Conservation (phyloP, 1,140 invertebrate species). For the Drosophila kepulauana region DNA sequence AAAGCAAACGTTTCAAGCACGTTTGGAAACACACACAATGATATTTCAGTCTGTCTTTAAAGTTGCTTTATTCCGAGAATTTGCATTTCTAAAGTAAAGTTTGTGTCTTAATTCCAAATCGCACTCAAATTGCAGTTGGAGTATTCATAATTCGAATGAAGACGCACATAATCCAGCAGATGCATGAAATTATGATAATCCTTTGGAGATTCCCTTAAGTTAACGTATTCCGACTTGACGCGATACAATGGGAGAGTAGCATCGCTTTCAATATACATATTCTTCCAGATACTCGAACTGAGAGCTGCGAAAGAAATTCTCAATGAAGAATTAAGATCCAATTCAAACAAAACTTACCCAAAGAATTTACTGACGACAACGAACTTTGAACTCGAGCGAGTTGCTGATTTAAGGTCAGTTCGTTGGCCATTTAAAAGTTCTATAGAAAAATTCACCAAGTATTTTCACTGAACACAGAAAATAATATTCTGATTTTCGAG, state of each 20-base stretch:
- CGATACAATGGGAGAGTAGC: conserved; percentile 4
- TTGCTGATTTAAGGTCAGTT: conserved; percentile 7
- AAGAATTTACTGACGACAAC: neutral
- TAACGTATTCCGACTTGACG: neutral
- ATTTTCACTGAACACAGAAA: too few relatives aligned
- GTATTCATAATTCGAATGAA: neutral
- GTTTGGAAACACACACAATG: too few relatives aligned
- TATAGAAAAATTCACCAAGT: neutral
- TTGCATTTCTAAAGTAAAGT: too few relatives aligned
- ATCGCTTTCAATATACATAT: neutral
- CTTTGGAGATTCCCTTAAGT: neutral
- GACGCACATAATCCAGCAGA: too few relatives aligned
- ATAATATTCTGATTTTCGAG: neutral
- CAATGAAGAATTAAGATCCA: too few relatives aligned
- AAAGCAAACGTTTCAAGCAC: conserved; percentile 21
- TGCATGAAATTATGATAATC: too few relatives aligned
- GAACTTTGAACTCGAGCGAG: conserved; percentile 4
- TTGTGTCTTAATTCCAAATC: too few relatives aligned
- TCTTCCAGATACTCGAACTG: neutral
- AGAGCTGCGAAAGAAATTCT: neutral
- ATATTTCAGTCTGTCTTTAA: conserved; percentile 50
- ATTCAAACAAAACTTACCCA: conserved; percentile 2
- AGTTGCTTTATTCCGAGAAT: conserved; percentile 54
- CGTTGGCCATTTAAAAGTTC: neutral
- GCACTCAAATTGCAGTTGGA: neutral